Evolutionary conservation across 2,797 vertebrate genomes (phyloP).

Genomic region (Benthosema pterotum): DNA sequence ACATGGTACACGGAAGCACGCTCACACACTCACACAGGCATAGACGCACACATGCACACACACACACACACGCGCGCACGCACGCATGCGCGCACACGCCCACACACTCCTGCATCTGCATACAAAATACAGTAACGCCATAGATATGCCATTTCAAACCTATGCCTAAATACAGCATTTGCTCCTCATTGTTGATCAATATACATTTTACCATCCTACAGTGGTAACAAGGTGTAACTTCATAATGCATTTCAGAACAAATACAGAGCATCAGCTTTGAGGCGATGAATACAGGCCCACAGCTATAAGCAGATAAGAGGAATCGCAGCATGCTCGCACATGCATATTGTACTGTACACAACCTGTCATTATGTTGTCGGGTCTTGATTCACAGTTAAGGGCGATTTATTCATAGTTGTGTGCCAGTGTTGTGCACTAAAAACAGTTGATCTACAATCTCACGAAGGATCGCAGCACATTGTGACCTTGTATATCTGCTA

Average conservation of each 20-base stretch:
- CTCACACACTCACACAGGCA: constrained; percentile 5
- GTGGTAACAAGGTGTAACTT: constrained; percentile 39
- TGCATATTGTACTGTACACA: constrained; percentile 47
- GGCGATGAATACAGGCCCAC: constrained; percentile 63
- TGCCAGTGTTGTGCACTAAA: too few species aligned
- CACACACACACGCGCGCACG: constrained; percentile 12
- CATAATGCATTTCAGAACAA: constrained; percentile 55
- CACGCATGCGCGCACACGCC: not conserved
- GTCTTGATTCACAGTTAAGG: constrained; percentile 54
- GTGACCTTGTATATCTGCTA: too few species aligned
- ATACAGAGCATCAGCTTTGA: constrained; percentile 53
- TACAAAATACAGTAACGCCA: constrained; percentile 31
- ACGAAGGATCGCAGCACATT: too few species aligned
- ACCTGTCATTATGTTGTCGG: constrained; percentile 51
- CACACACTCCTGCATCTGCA: not conserved
- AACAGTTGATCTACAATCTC: too few species aligned
- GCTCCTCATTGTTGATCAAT: constrained; percentile 38
- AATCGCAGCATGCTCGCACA: constrained; percentile 61
- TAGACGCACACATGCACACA: constrained; percentile 19
- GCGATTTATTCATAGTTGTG: too few species aligned
- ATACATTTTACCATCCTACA: constrained; percentile 18
- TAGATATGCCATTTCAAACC: constrained; percentile 39
- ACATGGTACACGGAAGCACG: not conserved
- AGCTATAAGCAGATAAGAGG: constrained; percentile 51
- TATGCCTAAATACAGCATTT: constrained; percentile 40